Conservation (phyloP, 2,888 invertebrate species). For the Melinopterus prodromus region DNA sequence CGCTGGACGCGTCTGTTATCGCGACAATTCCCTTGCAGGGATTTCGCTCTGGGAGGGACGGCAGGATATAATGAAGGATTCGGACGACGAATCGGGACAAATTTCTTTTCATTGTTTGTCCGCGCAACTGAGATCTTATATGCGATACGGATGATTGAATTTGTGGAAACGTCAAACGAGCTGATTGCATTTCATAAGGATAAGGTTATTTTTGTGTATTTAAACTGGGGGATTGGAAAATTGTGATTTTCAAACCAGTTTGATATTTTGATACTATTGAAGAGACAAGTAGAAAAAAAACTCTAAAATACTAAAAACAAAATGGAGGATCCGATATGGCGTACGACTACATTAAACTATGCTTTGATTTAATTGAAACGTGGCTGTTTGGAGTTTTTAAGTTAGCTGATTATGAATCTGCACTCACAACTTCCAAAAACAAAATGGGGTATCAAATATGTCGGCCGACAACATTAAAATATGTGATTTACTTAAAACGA, state of each 20-base stretch:
- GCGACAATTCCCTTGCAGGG: neutral
- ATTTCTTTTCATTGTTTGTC: neutral
- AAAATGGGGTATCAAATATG: too few relatives aligned
- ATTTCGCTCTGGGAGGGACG: neutral
- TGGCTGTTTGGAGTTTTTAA: too few relatives aligned
- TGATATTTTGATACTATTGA: neutral
- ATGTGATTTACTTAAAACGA: too few relatives aligned
- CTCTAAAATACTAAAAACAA: too few relatives aligned
- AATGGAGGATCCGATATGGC: too few relatives aligned
- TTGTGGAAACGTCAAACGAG: neutral
- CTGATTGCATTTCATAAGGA: neutral
- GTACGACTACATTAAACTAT: too few relatives aligned
- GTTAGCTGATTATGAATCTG: too few relatives aligned
- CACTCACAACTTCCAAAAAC: too few relatives aligned
- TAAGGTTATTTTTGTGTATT: neutral
- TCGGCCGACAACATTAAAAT: too few relatives aligned
- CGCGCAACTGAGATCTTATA: neutral
- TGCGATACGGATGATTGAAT: neutral
- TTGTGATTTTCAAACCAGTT: neutral
- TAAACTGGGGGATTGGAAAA: neutral
- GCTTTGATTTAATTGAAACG: too few relatives aligned
- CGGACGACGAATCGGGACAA: neutral
- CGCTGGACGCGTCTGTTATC: neutral
- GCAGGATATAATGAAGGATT: neutral
- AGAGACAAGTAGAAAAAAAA: too few relatives aligned